Evolutionary conservation across 2,888 invertebrate species (phyloP).

Genomic region (Pyrocoelia pectoralis): DNA sequence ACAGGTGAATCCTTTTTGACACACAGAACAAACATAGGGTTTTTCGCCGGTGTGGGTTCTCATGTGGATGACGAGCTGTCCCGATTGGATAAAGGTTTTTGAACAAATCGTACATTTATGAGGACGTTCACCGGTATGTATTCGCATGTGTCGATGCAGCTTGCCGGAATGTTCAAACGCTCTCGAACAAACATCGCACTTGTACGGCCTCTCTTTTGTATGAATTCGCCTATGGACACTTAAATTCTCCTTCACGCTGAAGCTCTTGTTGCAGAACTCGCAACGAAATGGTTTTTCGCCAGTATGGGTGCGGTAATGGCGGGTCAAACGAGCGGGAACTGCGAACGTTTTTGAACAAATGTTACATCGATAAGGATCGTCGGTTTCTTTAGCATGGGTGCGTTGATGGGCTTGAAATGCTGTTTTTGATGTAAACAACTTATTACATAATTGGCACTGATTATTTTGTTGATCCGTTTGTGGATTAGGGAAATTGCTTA

Average conservation of each 20-base stretch:
- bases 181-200: slow-evolving; percentile 86
- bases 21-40: slow-evolving; percentile 81
- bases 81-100: slow-evolving; percentile 91
- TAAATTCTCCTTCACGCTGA: slow-evolving; percentile 91
- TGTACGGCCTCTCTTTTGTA: slow-evolving; percentile 90
- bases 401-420: slow-evolving; percentile 55
- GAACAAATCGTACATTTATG: slow-evolving; percentile 88
- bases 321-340: slow-evolving; percentile 83
- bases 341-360: slow-evolving; percentile 92
- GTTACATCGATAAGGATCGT: slow-evolving; percentile 87
- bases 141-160: slow-evolving; percentile 88
- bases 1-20: slow-evolving; percentile 91
- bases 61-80: slow-evolving; percentile 90
- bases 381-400: slow-evolving; percentile 56
- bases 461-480: slow-evolving; percentile 41
- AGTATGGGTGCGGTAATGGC: slow-evolving; percentile 90
- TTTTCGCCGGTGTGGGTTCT: slow-evolving; percentile 88
- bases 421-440: slow-evolving; percentile 55
- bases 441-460: slow-evolving; percentile 60
- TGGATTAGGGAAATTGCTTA: slow-evolving; percentile 53
- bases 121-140: slow-evolving; percentile 89
- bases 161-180: slow-evolving; percentile 93
- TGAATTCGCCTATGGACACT: slow-evolving; percentile 90
- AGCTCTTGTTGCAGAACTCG: slow-evolving; percentile 91
- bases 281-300: slow-evolving; percentile 90